Conservation (phyloP, 1,140 invertebrate species). For the Drosophila nebulosa region DNA sequence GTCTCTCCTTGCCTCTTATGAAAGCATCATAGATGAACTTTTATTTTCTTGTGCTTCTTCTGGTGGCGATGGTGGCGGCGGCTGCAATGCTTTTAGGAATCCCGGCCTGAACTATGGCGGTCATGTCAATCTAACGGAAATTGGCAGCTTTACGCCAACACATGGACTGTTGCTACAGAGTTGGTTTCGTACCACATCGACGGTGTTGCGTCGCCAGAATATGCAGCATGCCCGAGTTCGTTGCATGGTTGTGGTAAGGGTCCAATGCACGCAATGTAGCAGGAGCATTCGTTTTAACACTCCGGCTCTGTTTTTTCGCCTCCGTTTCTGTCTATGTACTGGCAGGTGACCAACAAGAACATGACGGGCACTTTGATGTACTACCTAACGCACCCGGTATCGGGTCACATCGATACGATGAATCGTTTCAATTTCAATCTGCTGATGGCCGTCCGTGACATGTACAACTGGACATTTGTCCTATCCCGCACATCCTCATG, state of each 20-base stretch:
- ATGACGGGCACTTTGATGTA: slow-evolving; percentile 82
- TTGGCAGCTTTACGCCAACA: slow-evolving; percentile 80
- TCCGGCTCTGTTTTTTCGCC: too few relatives aligned
- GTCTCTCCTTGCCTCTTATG: too few relatives aligned
- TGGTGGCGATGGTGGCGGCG: background rate
- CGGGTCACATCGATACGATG: slow-evolving; percentile 84
- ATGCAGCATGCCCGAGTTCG: slow-evolving; percentile 82
- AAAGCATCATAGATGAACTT: background rate
- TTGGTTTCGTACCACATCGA: slow-evolving; percentile 80
- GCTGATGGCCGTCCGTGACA: slow-evolving; percentile 83
- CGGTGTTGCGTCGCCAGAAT: slow-evolving; percentile 81
- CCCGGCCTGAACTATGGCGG: slow-evolving; percentile 82
- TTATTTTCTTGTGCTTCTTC: background rate
- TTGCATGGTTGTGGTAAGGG: slow-evolving; percentile 81
- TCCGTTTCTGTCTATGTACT: background rate
- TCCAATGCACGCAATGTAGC: background rate
- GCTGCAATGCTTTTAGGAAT: slow-evolving; percentile 69
- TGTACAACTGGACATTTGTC: slow-evolving; percentile 85
- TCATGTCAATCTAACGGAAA: slow-evolving; percentile 81
- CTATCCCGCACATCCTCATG: slow-evolving; percentile 83
- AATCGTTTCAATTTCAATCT: slow-evolving; percentile 84
- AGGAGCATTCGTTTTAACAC: too few relatives aligned
- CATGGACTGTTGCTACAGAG: slow-evolving; percentile 70
- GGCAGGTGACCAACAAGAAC: slow-evolving; percentile 82
- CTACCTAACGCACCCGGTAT: slow-evolving; percentile 82